These are phyloP conservation scores for Botia kubotai DNA, from an alignment of 2,797 vertebrate genomes.

Conservation along the genomic window DNA sequence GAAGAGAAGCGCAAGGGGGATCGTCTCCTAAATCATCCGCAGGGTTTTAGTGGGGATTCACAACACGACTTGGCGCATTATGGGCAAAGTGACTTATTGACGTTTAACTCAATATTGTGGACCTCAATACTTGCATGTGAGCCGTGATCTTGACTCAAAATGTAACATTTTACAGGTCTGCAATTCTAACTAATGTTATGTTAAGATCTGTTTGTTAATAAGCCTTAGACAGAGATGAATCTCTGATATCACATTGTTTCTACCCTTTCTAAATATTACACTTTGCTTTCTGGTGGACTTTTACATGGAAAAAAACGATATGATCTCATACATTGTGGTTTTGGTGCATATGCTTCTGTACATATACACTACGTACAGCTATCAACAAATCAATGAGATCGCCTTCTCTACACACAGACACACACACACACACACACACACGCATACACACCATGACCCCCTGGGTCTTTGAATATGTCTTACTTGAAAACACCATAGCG, in stretches of 20 bases:
- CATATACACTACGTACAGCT: background rate
- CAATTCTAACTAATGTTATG: background rate
- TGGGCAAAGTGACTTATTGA: background rate
- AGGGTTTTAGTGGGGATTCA: constrained; percentile 33
- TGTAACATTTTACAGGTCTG: background rate
- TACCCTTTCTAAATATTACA: background rate
- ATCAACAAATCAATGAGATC: background rate
- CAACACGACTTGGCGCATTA: background rate
- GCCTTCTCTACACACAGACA: too few relatives aligned
- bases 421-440: too few relatives aligned
- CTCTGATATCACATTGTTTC: constrained; percentile 1
- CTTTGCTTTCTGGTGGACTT: background rate
- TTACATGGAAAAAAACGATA: background rate
- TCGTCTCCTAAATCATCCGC: constrained; percentile 25
- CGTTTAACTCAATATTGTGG: constrained; percentile 6
- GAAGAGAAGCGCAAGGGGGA: constrained; percentile 16
- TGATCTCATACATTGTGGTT: background rate
- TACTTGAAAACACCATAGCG: background rate
- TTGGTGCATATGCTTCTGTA: background rate
- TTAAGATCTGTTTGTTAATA: background rate
- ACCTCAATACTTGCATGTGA: constrained; percentile 6
- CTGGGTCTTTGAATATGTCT: constrained; percentile 11
- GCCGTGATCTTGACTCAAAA: background rate
- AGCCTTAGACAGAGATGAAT: background rate
- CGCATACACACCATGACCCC: background rate